These are phyloP conservation scores for Drepana falcataria DNA, from an alignment of 2,888 invertebrate genomes.

Conservation along the genomic window DNA sequence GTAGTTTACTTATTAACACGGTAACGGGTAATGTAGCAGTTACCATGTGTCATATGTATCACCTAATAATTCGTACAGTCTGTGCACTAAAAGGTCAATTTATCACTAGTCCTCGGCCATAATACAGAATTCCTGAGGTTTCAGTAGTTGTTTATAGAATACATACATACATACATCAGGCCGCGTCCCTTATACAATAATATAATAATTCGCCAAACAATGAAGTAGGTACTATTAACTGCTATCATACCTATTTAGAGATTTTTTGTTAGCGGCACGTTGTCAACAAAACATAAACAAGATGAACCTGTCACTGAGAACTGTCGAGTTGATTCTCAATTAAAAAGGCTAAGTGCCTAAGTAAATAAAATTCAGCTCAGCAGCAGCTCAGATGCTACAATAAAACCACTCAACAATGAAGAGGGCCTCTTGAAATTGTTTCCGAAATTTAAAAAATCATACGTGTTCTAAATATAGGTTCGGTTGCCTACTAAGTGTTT, in stretches of 20 bases:
- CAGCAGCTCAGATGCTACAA: not conserved
- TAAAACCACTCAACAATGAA: constrained; percentile 3
- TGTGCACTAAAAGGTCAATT: constrained; percentile 48
- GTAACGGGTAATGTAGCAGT: constrained; percentile 33
- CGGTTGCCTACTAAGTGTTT: constrained; percentile 51
- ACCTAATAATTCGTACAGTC: constrained; percentile 36
- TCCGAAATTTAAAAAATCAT: constrained; percentile 32
- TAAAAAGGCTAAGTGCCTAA: not conserved
- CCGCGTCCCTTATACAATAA: too few species aligned
- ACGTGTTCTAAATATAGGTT: constrained; percentile 57
- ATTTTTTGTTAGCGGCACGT: not conserved
- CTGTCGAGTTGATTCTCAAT: too few species aligned
- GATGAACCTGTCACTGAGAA: not conserved
- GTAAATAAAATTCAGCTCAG: not conserved
- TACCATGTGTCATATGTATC: constrained; percentile 35
- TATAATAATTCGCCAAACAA: too few species aligned
- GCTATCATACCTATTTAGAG: not conserved
- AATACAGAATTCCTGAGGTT: too few species aligned
- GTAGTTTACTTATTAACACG: constrained; percentile 29
- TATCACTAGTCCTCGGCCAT: constrained; percentile 31
- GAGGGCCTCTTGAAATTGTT: constrained; percentile 26
- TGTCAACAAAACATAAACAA: constrained; percentile 28
- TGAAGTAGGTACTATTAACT: too few species aligned
- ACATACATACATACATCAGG: too few species aligned
- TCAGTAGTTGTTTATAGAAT: too few species aligned